Evolutionary conservation across 2,888 invertebrate species (phyloP).

Genomic region (Eupithecia tripunctaria): DNA sequence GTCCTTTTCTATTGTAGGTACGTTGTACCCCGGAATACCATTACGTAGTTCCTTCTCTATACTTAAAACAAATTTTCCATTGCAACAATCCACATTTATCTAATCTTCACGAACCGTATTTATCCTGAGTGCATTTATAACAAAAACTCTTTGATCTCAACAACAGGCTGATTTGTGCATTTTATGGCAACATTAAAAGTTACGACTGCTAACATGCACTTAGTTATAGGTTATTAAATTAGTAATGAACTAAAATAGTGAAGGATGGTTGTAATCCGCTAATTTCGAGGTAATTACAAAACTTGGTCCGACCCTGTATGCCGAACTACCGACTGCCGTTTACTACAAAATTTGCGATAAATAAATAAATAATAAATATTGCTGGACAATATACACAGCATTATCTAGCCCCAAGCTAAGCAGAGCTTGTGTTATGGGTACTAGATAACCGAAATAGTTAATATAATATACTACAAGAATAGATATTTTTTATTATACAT

Average conservation of each 20-base stretch:
- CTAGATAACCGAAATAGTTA: no score
- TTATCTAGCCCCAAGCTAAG: no score
- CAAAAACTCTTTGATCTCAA: slow-evolving; percentile 30
- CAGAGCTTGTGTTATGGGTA: no score
- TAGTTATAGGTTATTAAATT: slow-evolving; percentile 29
- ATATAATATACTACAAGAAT: no score
- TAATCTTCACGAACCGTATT: slow-evolving; percentile 8
- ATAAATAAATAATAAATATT: no score
- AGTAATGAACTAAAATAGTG: slow-evolving; percentile 13
- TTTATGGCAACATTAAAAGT: slow-evolving; percentile 31
- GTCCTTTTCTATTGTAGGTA: no score
- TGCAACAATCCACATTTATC: slow-evolving; percentile 5
- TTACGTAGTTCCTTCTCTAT: not conserved
- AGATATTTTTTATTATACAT: no score
- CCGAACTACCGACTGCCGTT: no score
- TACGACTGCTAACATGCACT: slow-evolving; percentile 30
- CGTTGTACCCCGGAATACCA: no score
- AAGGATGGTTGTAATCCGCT: not conserved
- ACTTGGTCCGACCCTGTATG: not conserved
- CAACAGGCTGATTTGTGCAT: slow-evolving; percentile 26
- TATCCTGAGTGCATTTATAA: not conserved
- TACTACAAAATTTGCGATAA: no score
- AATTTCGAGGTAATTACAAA: not conserved
- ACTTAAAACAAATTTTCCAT: not conserved
- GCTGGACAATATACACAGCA: no score